phyloP scores from a whole-genome alignment of 2,113 vertebrate species.

The Rutilus rutilus region DNA sequence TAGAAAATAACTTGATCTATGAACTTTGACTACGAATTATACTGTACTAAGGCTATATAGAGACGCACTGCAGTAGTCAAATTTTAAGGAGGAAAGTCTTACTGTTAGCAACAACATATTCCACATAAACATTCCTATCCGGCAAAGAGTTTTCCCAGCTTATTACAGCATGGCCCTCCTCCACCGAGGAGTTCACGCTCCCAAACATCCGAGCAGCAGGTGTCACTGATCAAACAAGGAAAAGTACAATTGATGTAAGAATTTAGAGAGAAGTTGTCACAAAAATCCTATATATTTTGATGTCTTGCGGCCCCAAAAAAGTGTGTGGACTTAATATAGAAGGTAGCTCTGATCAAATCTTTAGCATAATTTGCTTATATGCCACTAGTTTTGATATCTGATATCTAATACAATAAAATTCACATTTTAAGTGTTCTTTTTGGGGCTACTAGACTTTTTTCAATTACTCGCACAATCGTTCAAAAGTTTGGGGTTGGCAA shows the following conservation, averaged over 20 bases:
- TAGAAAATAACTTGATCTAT: not conserved
- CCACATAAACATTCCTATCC: slow-evolving; percentile 91
- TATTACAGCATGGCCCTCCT: slow-evolving; percentile 87
- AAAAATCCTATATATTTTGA: not conserved
- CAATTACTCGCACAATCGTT: not conserved
- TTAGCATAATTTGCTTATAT: not conserved
- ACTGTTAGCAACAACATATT: slow-evolving; percentile 95
- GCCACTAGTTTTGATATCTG: not conserved
- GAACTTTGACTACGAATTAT: not conserved
- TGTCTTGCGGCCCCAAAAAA: not conserved
- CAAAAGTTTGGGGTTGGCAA: not conserved
- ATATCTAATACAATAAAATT: not conserved
- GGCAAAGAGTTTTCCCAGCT: slow-evolving; percentile 94
- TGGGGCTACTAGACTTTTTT: not conserved
- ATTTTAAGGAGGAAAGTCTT: slow-evolving; percentile 79
- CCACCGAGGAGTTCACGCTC: slow-evolving; percentile 84
- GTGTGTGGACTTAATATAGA: not conserved
- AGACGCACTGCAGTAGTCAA: not conserved
- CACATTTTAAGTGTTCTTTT: not conserved
- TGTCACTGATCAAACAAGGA: slow-evolving; percentile 80
- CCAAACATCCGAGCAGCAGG: slow-evolving; percentile 84
- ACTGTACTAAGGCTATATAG: not conserved
- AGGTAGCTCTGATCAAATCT: not conserved
- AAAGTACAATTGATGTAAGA: slow-evolving; percentile 47
- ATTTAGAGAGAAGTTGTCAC: not conserved